Percentiles rank a stretch among this genome's conserved stretches.
Evolutionary conservation across 1,140 invertebrate genomes (phyloP).

Genomic region (Aphaenogaster ashmeadi): DNA sequence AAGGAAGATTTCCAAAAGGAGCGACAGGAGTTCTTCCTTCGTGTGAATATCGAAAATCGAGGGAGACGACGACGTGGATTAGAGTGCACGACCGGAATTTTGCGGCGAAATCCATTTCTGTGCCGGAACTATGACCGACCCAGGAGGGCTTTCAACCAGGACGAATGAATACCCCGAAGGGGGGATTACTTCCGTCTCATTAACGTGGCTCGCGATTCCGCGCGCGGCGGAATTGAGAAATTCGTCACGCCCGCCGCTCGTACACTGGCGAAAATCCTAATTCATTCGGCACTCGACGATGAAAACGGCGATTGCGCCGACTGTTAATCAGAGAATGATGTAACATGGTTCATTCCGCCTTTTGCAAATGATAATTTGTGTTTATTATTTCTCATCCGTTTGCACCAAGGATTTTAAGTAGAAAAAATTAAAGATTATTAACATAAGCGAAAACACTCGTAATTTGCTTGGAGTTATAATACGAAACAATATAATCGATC

Average conservation of each 20-base stretch:
- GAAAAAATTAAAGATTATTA: background rate
- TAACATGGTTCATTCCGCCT: background rate
- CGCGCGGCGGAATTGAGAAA: conserved; percentile 68
- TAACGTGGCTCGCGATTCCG: conserved; percentile 69
- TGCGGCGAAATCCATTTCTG: conserved; percentile 74
- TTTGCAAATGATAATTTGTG: conserved; percentile 1
- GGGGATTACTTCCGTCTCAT: conserved; percentile 76
- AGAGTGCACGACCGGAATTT: conserved; percentile 73
- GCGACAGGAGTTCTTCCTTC: conserved; percentile 44
- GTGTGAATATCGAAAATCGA: conserved; percentile 70
- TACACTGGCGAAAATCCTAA: conserved; percentile 69
- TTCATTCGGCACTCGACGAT: conserved; percentile 58
- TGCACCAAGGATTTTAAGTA: no score
- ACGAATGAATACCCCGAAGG: conserved; percentile 70
- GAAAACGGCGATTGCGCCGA: conserved; percentile 56
- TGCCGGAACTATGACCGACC: conserved; percentile 74
- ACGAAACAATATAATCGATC: background rate
- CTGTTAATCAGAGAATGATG: conserved; percentile 64
- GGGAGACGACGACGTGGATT: conserved; percentile 70
- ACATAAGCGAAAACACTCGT: background rate
- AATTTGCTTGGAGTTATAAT: background rate
- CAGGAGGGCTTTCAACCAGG: conserved; percentile 72
- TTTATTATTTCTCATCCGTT: background rate
- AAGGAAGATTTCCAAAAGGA: conserved; percentile 41
- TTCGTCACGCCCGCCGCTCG: conserved; percentile 69